Evolutionary conservation across 2,888 invertebrate genomes (phyloP).

Genomic region (Polymixis lichenea): DNA sequence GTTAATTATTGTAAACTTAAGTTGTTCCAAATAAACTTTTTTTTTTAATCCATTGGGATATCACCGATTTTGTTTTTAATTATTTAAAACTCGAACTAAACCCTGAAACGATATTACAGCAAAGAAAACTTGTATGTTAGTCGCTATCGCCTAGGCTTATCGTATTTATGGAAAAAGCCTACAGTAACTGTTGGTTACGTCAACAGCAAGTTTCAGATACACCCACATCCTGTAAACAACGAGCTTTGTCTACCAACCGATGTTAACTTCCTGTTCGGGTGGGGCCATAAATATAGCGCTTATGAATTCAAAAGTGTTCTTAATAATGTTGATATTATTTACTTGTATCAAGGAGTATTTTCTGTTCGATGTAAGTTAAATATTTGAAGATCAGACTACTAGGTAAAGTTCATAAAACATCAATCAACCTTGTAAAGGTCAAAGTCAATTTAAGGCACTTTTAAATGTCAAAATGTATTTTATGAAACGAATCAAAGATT

Average conservation of each 20-base stretch:
- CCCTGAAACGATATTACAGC: background rate
- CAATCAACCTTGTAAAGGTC: background rate
- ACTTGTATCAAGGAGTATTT: background rate
- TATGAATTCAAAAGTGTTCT: background rate
- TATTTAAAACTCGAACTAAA: background rate
- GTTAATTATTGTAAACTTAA: too few species aligned
- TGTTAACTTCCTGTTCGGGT: conserved; percentile 72
- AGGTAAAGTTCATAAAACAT: background rate
- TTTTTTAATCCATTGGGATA: too few species aligned
- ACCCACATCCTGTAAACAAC: conserved; percentile 75
- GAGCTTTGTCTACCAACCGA: conserved; percentile 75
- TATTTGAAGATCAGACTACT: background rate
- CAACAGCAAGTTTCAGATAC: conserved; percentile 69
- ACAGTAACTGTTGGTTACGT: conserved; percentile 59
- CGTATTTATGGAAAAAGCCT: conserved; percentile 62
- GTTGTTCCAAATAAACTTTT: too few species aligned
- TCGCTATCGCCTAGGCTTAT: conserved; percentile 19
- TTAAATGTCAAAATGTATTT: too few species aligned
- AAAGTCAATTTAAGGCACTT: too few species aligned
- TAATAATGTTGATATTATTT: background rate
- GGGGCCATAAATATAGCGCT: conserved; percentile 45
- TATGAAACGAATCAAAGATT: too few species aligned
- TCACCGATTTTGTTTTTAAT: background rate
- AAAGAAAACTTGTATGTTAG: background rate
- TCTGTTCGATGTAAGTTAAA: background rate